phyloP scores from a whole-genome alignment of 1,140 invertebrate species.

The Hylaeus volcanicus region DNA sequence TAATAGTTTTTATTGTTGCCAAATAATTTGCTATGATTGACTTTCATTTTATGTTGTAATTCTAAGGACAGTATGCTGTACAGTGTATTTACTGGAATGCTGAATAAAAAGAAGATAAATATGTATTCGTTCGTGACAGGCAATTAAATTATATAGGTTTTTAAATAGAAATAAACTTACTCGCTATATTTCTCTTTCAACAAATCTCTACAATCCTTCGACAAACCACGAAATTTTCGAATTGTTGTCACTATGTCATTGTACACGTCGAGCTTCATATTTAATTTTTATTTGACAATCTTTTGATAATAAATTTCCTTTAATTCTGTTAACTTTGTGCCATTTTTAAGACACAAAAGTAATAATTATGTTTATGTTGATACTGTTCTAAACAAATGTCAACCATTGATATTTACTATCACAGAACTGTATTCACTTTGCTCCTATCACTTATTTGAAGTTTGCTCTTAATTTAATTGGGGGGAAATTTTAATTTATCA shows the following conservation, averaged over 20 bases:
- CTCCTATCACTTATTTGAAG: neutral
- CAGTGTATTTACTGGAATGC: slow-evolving; percentile 78
- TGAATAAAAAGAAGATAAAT: slow-evolving; percentile 60
- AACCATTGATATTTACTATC: neutral
- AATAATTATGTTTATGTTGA: neutral
- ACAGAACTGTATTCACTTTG: neutral
- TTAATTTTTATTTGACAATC: slow-evolving; percentile 18
- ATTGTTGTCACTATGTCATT: slow-evolving; percentile 64
- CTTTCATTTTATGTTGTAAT: slow-evolving; percentile 77
- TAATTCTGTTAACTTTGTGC: neutral
- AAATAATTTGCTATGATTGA: slow-evolving; percentile 66
- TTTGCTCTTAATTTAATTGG: neutral
- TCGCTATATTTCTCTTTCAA: slow-evolving; percentile 62
- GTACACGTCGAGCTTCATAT: slow-evolving; percentile 67
- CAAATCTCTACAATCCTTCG: slow-evolving; percentile 67
- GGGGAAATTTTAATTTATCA: slow-evolving; percentile 11
- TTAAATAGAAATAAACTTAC: slow-evolving; percentile 52
- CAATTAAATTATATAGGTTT: neutral
- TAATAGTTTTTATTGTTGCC: slow-evolving; percentile 60
- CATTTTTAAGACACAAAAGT: neutral
- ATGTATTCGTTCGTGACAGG: neutral
- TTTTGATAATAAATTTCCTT: neutral
- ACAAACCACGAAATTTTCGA: slow-evolving; percentile 65
- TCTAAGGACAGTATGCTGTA: slow-evolving; percentile 81
- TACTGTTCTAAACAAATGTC: neutral